phyloP scores from a whole-genome alignment of 2,888 invertebrate genomes.

The Xanthostigma xanthostigma region DNA sequence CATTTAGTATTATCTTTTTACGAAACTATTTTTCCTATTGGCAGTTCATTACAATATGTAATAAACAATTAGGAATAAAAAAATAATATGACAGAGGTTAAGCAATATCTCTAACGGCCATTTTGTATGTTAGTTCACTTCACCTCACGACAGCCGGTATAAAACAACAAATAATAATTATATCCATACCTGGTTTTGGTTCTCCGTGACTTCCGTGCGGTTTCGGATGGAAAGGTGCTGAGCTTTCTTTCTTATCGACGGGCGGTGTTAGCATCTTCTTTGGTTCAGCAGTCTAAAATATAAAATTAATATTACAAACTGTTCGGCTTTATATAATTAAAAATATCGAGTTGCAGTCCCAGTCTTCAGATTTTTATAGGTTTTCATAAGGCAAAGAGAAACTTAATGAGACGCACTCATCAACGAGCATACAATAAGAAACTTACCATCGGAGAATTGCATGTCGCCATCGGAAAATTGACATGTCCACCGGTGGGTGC shows the following conservation, averaged over 20 bases:
- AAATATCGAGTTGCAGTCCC: too few species aligned
- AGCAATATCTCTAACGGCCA: too few species aligned
- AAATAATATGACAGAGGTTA: too few species aligned
- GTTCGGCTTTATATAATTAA: not conserved
- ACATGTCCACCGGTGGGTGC: not conserved
- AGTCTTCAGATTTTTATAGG: too few species aligned
- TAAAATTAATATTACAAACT: not conserved
- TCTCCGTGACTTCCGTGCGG: not conserved
- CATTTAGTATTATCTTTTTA: too few species aligned
- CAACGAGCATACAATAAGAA: not conserved
- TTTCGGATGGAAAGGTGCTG: not conserved
- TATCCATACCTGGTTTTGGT: not conserved
- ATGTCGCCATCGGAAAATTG: not conserved
- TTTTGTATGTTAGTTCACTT: too few species aligned
- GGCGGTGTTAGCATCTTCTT: conserved; percentile 1
- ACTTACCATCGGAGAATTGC: conserved; percentile 4
- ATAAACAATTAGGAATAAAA: too few species aligned
- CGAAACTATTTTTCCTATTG: too few species aligned
- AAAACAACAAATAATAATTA: too few species aligned
- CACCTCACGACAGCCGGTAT: conserved; percentile 4
- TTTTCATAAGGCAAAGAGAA: not conserved
- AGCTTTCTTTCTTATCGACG: not conserved
- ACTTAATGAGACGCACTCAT: not conserved
- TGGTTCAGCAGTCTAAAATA: conserved; percentile 3
- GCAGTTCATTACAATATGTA: too few species aligned